Conservation (phyloP, 1,140 invertebrate species). For the Scaptomyza hsui region DNA sequence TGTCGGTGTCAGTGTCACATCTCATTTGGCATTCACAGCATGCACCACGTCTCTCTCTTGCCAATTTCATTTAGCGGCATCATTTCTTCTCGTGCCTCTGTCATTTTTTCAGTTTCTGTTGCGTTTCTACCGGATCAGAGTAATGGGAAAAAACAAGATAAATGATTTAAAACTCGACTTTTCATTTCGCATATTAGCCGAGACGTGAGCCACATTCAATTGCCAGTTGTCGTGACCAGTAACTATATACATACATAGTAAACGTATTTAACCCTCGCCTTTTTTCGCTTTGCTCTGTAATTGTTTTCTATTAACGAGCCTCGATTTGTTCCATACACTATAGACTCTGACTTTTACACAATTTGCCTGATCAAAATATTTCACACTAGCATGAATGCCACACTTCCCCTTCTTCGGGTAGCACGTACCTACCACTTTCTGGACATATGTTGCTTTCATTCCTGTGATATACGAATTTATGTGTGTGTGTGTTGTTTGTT, state of each 20-base stretch:
- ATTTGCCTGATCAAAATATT: conserved; percentile 67
- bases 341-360: conserved; percentile 53
- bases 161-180: conserved; percentile 80
- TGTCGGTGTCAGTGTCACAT: conserved; percentile 64
- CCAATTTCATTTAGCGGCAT: conserved; percentile 80
- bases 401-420: neutral
- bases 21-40: conserved; percentile 77
- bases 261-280: conserved; percentile 37
- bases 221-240: conserved; percentile 31
- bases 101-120: conserved; percentile 58
- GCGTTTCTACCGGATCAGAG: conserved; percentile 8
- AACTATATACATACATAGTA: conserved; percentile 6
- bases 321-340: conserved; percentile 64
- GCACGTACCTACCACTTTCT: conserved; percentile 58
- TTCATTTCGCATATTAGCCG: conserved; percentile 79
- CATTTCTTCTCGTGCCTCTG: conserved; percentile 74
- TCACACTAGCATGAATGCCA: conserved; percentile 34
- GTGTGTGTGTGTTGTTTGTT: conserved; percentile 16
- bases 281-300: conserved; percentile 30
- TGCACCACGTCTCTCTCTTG: conserved; percentile 61
- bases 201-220: conserved; percentile 58
- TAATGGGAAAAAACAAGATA: conserved; percentile 74
- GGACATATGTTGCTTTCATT: conserved; percentile 72
- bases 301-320: conserved; percentile 77
- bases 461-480: conserved; percentile 51